Evolutionary conservation across 2,888 invertebrate species (phyloP).

Genomic region (Coelogynopora nodosa): DNA sequence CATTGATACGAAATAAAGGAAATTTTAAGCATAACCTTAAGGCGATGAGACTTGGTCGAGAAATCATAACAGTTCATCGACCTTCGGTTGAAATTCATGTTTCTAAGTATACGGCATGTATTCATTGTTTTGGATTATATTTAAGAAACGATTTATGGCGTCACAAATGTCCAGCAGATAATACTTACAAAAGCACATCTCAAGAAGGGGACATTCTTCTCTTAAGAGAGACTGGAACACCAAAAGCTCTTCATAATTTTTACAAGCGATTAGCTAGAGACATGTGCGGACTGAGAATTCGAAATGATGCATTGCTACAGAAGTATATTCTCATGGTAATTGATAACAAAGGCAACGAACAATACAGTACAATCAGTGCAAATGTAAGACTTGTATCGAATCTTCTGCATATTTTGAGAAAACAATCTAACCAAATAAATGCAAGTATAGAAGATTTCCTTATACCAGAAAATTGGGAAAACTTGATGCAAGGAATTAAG

Average conservation of each 20-base stretch:
- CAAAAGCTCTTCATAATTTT: too few relatives aligned
- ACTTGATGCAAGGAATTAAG: background rate
- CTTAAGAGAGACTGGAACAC: background rate
- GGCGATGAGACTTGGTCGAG: background rate
- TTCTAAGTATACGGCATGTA: background rate
- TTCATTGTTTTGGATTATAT: background rate
- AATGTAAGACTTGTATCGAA: background rate
- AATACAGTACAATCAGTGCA: background rate
- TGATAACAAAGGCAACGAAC: background rate
- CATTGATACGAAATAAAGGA: background rate
- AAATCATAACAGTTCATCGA: background rate
- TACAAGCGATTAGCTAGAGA: too few relatives aligned
- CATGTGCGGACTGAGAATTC: background rate
- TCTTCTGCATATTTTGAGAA: background rate
- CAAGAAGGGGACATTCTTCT: background rate
- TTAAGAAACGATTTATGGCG: too few relatives aligned
- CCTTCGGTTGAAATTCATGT: background rate
- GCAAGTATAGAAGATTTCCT: background rate
- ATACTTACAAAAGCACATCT: background rate
- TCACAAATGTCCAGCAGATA: background rate
- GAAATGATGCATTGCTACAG: background rate
- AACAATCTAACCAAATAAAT: background rate
- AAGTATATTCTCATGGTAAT: background rate
- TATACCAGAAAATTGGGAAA: background rate
- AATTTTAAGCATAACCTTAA: background rate